Percentiles rank a stretch among this genome's conserved stretches.
These are phyloP conservation scores for Aricia agestis DNA, from an alignment of 1,140 invertebrate species.

Conservation along the genomic window DNA sequence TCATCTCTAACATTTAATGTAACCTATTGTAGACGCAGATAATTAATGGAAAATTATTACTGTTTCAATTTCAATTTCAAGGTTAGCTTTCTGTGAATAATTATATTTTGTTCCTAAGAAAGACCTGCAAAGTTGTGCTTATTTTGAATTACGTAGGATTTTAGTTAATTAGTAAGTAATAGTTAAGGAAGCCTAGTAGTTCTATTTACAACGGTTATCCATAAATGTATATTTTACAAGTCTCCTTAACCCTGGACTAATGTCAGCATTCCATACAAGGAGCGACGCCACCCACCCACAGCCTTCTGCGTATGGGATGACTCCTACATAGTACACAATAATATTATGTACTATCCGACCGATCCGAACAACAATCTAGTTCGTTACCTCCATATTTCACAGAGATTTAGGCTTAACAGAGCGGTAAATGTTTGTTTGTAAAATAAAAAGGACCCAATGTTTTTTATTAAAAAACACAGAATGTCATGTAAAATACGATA, in stretches of 20 bases:
- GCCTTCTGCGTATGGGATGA: conserved; percentile 35
- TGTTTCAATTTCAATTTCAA: too few species aligned
- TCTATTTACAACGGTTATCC: background rate
- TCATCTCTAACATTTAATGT: background rate
- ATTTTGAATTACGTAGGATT: too few species aligned
- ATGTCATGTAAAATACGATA: too few species aligned
- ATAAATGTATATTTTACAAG: conserved; percentile 22
- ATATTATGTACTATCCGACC: background rate
- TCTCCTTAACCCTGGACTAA: conserved; percentile 55
- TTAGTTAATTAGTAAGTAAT: too few species aligned
- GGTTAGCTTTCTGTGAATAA: too few species aligned
- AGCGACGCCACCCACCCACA: conserved; percentile 53
- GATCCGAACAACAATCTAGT: background rate
- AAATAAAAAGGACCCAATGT: too few species aligned
- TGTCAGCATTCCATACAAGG: conserved; percentile 66
- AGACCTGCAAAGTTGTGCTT: too few species aligned
- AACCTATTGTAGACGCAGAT: too few species aligned
- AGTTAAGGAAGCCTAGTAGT: background rate
- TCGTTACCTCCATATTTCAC: background rate
- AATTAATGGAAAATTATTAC: too few species aligned
- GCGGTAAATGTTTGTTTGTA: too few species aligned
- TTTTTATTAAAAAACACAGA: too few species aligned
- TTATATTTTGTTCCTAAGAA: too few species aligned
- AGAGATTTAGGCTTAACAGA: background rate
- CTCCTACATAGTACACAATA: conserved; percentile 24